A percentile compares a stretch with the other conserved stretches of the same genome.
Conservation (phyloP, 2,888 invertebrate genomes). For the Leptothorax acervorum region DNA sequence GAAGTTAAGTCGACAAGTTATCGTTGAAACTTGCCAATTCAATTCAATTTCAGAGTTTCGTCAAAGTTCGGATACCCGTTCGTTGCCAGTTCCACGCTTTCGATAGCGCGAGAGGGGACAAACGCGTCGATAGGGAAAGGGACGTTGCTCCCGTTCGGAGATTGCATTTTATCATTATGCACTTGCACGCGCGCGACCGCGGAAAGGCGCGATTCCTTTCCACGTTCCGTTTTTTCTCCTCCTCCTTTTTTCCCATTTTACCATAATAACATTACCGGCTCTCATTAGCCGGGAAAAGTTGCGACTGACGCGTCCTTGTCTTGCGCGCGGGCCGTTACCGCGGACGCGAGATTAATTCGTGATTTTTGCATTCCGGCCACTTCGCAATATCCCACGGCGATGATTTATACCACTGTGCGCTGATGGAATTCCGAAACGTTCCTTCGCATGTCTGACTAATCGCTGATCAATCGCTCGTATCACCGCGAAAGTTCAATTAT, state of each 20-base stretch:
- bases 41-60: background rate
- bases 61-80: background rate
- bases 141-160: background rate
- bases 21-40: background rate
- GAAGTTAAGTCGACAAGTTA: background rate
- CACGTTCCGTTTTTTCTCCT: background rate
- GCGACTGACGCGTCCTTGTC: slow-evolving; percentile 24
- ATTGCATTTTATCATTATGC: slow-evolving; percentile 42
- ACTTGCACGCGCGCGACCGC: background rate
- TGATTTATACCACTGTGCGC: background rate
- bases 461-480: background rate
- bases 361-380: slow-evolving; percentile 41
- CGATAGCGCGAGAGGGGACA: background rate
- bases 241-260: background rate
- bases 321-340: background rate
- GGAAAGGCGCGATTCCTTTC: slow-evolving; percentile 28
- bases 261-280: background rate
- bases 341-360: slow-evolving; percentile 26
- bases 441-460: slow-evolving; percentile 28
- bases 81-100: background rate
- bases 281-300: slow-evolving; percentile 30
- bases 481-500: slow-evolving; percentile 6
- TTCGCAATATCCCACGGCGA: slow-evolving; percentile 23
- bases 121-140: background rate
- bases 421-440: slow-evolving; percentile 15